Conservation (phyloP, 1,140 invertebrate species). For the Pomacea maculata region DNA sequence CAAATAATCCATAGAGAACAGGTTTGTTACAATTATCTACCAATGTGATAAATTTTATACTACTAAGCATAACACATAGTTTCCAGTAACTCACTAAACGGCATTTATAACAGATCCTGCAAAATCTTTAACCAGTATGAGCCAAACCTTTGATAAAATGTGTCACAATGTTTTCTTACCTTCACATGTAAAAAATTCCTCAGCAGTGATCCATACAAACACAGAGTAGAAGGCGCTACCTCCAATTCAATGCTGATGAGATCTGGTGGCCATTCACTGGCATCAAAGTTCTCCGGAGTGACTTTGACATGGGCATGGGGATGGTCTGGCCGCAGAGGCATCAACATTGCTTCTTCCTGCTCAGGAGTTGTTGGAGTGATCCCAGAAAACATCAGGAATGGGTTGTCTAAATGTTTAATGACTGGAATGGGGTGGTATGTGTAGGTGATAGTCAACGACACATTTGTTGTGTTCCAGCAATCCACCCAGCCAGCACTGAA, state of each 20-base stretch:
- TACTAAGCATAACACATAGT: too few species aligned
- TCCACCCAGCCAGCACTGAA: conserved; percentile 87
- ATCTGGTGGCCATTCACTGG: conserved; percentile 82
- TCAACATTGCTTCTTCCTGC: conserved; percentile 90
- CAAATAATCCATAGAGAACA: too few species aligned
- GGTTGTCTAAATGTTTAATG: conserved; percentile 29
- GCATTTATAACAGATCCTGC: too few species aligned
- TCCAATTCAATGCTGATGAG: conserved; percentile 90
- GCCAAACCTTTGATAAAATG: too few species aligned
- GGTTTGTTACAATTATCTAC: too few species aligned
- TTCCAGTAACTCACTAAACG: too few species aligned
- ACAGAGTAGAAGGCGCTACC: conserved; percentile 88
- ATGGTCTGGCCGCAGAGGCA: conserved; percentile 81
- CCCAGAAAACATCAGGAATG: conserved; percentile 29
- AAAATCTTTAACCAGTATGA: too few species aligned
- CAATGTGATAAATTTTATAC: too few species aligned
- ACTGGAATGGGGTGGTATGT: conserved; percentile 85
- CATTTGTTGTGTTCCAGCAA: conserved; percentile 94
- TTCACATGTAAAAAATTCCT: conserved; percentile 89
- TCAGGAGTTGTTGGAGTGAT: conserved; percentile 84
- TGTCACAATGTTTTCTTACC: conserved; percentile 57
- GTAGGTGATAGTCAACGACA: conserved; percentile 89
- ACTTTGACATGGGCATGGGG: conserved; percentile 23
- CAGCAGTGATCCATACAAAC: conserved; percentile 89
- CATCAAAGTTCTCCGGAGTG: conserved; percentile 79